Conservation (phyloP, 2,888 invertebrate genomes). For the Spilosoma lubricipeda region DNA sequence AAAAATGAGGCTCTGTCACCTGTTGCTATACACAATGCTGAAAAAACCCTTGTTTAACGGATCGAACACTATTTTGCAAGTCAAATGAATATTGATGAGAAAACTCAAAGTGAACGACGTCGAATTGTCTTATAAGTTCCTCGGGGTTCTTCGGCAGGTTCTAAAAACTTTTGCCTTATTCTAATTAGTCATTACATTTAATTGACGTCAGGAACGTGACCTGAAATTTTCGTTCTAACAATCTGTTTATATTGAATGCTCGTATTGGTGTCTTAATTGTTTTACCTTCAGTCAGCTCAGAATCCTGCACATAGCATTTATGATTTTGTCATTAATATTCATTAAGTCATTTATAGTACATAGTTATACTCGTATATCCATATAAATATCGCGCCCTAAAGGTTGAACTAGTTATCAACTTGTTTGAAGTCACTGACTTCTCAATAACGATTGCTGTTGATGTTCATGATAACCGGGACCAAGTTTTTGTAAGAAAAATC, state of each 20-base stretch:
- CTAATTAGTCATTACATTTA: slow-evolving; percentile 40
- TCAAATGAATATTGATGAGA: slow-evolving; percentile 60
- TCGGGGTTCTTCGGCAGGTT: slow-evolving; percentile 28
- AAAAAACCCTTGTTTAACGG: slow-evolving; percentile 43
- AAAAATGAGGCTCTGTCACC: slow-evolving; percentile 63
- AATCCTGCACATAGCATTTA: not conserved
- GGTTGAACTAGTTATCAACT: too few species aligned
- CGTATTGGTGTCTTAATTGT: slow-evolving; percentile 7
- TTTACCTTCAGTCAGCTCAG: not conserved
- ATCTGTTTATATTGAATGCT: slow-evolving; percentile 2
- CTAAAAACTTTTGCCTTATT: slow-evolving; percentile 22
- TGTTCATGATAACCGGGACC: too few species aligned
- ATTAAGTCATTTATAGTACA: too few species aligned
- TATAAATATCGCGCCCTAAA: too few species aligned
- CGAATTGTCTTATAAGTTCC: slow-evolving; percentile 21
- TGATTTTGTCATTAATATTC: too few species aligned
- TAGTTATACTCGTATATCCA: too few species aligned
- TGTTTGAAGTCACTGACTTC: too few species aligned
- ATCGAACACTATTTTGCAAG: slow-evolving; percentile 45
- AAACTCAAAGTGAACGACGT: slow-evolving; percentile 38
- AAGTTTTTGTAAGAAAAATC: too few species aligned
- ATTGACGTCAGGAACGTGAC: slow-evolving; percentile 27
- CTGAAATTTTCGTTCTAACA: slow-evolving; percentile 24
- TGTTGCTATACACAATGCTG: slow-evolving; percentile 56
- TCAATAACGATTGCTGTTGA: too few species aligned